Evolutionary conservation across 2,797 vertebrate genomes (phyloP).

Genomic region (Erethizon dorsatum): DNA sequence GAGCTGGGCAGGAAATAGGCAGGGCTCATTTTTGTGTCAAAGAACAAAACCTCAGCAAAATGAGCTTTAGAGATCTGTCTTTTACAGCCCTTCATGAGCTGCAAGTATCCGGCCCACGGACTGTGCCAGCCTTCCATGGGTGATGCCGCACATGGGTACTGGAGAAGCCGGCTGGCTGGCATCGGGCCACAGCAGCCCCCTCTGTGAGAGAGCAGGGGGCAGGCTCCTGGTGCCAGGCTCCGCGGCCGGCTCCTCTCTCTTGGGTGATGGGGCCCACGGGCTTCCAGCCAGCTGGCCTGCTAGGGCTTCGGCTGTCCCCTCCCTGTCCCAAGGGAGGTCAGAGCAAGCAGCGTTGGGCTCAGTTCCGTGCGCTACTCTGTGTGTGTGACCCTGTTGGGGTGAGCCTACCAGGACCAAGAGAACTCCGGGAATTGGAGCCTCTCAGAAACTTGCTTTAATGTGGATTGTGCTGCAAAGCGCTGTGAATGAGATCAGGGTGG

Average conservation of each 20-base stretch:
- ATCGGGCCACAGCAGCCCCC: rapidly evolving
- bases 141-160: background rate
- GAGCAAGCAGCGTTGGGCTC: background rate
- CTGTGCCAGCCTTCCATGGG: background rate
- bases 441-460: background rate
- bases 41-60: background rate
- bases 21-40: background rate
- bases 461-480: background rate
- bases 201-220: background rate
- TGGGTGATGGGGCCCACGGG: background rate
- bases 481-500: background rate
- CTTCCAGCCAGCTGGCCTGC: background rate
- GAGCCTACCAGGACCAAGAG: background rate
- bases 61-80: background rate
- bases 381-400: background rate
- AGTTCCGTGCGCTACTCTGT: background rate
- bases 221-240: background rate
- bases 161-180: too few species aligned
- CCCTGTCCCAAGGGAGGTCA: background rate
- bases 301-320: background rate
- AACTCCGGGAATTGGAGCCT: background rate
- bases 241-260: background rate
- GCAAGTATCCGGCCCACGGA: rapidly evolving
- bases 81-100: background rate
- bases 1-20: background rate